A percentile compares a stretch with the other conserved stretches of the same genome.
phyloP scores from a whole-genome alignment of 2,888 invertebrate species.

The Tetanocera ferruginea region DNA sequence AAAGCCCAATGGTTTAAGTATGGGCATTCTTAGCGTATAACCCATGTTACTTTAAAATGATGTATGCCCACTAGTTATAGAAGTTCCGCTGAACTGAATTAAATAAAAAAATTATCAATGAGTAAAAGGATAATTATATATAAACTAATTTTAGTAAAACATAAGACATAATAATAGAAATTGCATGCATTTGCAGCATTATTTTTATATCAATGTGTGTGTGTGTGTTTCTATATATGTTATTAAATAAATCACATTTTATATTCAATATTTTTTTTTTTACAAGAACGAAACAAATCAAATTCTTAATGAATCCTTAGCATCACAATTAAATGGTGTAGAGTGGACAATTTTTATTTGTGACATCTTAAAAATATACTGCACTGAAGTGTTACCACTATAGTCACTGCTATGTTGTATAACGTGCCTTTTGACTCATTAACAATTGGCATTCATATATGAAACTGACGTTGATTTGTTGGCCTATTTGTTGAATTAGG shows the following conservation, averaged over 20 bases:
- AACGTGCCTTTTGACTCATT: neutral
- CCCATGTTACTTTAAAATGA: too few species aligned
- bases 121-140: neutral
- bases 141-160: slow-evolving; percentile 17
- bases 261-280: slow-evolving; percentile 33
- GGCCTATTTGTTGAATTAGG: slow-evolving; percentile 53
- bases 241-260: slow-evolving; percentile 38
- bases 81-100: neutral
- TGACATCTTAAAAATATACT: neutral
- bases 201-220: neutral
- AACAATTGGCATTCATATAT: slow-evolving; percentile 10
- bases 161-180: neutral
- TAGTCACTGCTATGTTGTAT: slow-evolving; percentile 9
- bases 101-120: slow-evolving; percentile 22
- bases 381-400: neutral
- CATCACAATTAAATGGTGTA: neutral
- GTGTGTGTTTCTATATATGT: neutral
- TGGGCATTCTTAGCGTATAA: too few species aligned
- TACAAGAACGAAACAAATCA: slow-evolving; percentile 27
- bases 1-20: too few species aligned
- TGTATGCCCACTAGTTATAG: neutral
- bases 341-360: neutral
- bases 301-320: neutral
- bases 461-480: slow-evolving; percentile 11
- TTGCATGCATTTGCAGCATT: neutral